These are phyloP conservation scores for Trogon surrucura DNA, from an alignment of 2,113 vertebrate species.

Conservation along the genomic window DNA sequence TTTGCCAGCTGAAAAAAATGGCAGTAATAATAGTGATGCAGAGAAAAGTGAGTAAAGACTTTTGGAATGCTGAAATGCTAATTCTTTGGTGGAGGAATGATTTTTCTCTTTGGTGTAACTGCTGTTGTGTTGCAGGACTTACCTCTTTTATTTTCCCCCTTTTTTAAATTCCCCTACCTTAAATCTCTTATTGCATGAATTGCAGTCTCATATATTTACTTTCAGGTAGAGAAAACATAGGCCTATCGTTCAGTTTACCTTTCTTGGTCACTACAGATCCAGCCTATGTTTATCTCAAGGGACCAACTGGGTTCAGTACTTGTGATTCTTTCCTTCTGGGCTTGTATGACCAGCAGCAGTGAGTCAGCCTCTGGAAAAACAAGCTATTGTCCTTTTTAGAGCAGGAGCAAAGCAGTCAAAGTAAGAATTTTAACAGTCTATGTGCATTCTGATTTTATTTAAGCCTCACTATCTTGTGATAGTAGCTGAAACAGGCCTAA, in stretches of 20 bases:
- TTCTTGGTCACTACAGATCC: conserved; percentile 69
- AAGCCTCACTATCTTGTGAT: conserved; percentile 44
- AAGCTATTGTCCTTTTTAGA: conserved; percentile 69
- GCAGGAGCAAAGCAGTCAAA: conserved; percentile 70
- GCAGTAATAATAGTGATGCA: conserved; percentile 74
- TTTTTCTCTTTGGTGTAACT: not conserved
- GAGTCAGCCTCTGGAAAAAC: conserved; percentile 70
- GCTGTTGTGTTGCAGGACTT: not conserved
- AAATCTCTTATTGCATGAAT: conserved; percentile 14
- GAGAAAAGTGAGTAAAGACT: conserved; percentile 85
- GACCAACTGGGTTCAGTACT: conserved; percentile 67
- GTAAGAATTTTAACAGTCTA: conserved; percentile 67
- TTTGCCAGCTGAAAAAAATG: conserved; percentile 80
- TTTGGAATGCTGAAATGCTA: conserved; percentile 13
- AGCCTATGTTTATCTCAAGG: conserved; percentile 70
- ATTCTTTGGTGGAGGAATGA: not conserved
- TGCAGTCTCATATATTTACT: conserved; percentile 53
- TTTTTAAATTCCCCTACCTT: not conserved
- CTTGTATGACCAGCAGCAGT: conserved; percentile 70
- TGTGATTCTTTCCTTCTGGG: conserved; percentile 71
- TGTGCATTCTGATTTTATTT: conserved; percentile 50
- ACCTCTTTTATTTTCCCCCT: rapidly evolving
- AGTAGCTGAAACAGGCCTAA: not conserved
- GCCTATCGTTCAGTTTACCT: conserved; percentile 61
- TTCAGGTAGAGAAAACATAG: conserved; percentile 63